These are phyloP conservation scores for Poecilia velifera DNA, from an alignment of 2,797 vertebrate species.

Conservation along the genomic window DNA sequence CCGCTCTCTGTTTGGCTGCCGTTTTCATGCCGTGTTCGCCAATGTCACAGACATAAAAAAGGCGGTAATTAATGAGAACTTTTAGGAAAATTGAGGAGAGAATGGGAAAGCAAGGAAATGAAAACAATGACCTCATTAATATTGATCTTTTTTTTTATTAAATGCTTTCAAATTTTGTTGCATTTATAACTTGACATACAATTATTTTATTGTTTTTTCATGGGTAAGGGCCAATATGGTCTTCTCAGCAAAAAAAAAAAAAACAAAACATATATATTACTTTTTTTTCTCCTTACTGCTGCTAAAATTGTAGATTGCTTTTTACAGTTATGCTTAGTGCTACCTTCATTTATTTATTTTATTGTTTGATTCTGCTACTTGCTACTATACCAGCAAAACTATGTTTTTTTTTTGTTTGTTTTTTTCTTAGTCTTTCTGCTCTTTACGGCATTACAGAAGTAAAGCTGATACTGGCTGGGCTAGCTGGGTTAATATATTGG, in stretches of 20 bases:
- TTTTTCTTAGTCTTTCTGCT: background rate
- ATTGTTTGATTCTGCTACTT: background rate
- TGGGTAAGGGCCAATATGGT: background rate
- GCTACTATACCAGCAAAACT: background rate
- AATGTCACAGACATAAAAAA: slow-evolving; percentile 62
- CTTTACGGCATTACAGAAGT: background rate
- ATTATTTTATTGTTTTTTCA: background rate
- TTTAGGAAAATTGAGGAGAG: slow-evolving; percentile 42
- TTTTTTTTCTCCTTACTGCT: background rate
- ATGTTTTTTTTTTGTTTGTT: background rate
- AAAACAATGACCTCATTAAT: slow-evolving; percentile 23
- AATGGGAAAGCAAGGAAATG: slow-evolving; percentile 27
- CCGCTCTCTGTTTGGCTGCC: slow-evolving; percentile 27
- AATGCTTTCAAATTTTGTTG: background rate
- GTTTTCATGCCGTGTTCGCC: slow-evolving; percentile 31
- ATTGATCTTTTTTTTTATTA: background rate
- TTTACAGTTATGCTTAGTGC: background rate
- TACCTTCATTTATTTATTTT: background rate
- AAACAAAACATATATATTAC: background rate
- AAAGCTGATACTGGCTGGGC: background rate
- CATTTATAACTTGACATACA: background rate
- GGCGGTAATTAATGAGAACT: slow-evolving; percentile 71
- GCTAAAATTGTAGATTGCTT: background rate
- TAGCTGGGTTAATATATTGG: background rate
- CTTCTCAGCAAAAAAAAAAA: background rate